These are phyloP conservation scores for Philaethria dido DNA, from an alignment of 2,888 invertebrate species.

Conservation along the genomic window DNA sequence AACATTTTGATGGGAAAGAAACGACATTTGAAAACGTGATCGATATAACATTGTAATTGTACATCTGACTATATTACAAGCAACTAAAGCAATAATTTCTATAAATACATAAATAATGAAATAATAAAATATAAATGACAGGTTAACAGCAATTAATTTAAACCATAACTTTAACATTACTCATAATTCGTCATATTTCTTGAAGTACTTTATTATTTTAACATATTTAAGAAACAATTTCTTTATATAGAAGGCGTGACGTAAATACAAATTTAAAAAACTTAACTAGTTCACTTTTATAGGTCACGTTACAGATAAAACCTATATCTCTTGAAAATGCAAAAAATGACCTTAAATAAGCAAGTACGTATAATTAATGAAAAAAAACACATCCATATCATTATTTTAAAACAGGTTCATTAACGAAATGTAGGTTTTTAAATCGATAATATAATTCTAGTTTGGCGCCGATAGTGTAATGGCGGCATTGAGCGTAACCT, in stretches of 20 bases:
- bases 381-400: slow-evolving; percentile 40
- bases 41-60: slow-evolving; percentile 14
- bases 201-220: neutral
- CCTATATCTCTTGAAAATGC: slow-evolving; percentile 27
- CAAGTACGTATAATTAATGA: slow-evolving; percentile 35
- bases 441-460: slow-evolving; percentile 45
- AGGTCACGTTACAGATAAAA: slow-evolving; percentile 33
- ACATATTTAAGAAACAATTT: neutral
- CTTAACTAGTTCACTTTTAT: slow-evolving; percentile 28
- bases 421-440: slow-evolving; percentile 41
- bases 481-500: slow-evolving; percentile 76
- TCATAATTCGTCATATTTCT: neutral
- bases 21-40: slow-evolving; percentile 34
- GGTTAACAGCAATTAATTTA: neutral
- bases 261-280: slow-evolving; percentile 4
- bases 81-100: slow-evolving; percentile 19
- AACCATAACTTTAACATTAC: neutral
- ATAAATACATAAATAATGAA: too few relatives aligned
- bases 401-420: slow-evolving; percentile 42
- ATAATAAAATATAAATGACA: slow-evolving; percentile 19
- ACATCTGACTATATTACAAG: slow-evolving; percentile 30
- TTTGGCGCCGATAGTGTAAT: slow-evolving; percentile 53
- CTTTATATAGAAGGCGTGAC: neutral
- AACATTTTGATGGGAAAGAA: slow-evolving; percentile 10
- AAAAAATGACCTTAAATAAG: slow-evolving; percentile 40